Evolutionary conservation across 2,113 vertebrate genomes (phyloP), one percentile per base, ranked within the genome.

Genomic region (Triplophysa rosa): DNA sequence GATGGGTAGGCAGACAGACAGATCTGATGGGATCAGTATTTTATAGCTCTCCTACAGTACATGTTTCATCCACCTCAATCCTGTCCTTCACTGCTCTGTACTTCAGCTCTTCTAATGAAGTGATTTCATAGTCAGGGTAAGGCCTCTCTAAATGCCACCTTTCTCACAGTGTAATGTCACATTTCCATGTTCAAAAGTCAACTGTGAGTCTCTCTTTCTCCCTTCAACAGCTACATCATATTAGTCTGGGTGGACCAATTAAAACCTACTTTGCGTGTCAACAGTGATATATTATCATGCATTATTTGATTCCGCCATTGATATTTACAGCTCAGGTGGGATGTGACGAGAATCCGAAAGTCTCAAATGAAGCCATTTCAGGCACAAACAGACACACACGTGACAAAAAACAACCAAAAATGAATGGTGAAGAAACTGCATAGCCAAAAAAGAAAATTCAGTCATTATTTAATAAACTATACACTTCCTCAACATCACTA

Each of bases 181-280:
- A 91, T 92, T 90, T 90, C 87, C 90, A 91, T 92, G 87, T 89
- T 90, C 80, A 89, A 88, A 89, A 80, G 66, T 84, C 87, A 83
- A 59, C 88, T 76, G 83, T 88, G 88, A 61, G n/a, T 86, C 67
- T 80, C 42, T 49, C 47, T 16, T 80, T 84, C 61, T 29, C 16
- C 61, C 52, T 79, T 72, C 73, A 63, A 80, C 76, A 73, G 62
- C 69, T 83, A 85, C 83, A 83, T 78, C 68, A 62, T 87, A 83
- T 88, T 77, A 86, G 80, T 85, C 86, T 81, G 70, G 80, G 78
- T 86, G 61, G 87, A 81, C 86, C 90, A 89, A 92, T 93, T 92
- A 92, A 88, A 89, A 54, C 72, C 70, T 80, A 79, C 80, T 62
- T 83, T 73, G 87, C 87, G 84, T 89, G 88, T 89, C 66, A 80